Base-by-base conservation (phyloP, 2,113 vertebrate species). In the Syngnathus typhle region DNA sequence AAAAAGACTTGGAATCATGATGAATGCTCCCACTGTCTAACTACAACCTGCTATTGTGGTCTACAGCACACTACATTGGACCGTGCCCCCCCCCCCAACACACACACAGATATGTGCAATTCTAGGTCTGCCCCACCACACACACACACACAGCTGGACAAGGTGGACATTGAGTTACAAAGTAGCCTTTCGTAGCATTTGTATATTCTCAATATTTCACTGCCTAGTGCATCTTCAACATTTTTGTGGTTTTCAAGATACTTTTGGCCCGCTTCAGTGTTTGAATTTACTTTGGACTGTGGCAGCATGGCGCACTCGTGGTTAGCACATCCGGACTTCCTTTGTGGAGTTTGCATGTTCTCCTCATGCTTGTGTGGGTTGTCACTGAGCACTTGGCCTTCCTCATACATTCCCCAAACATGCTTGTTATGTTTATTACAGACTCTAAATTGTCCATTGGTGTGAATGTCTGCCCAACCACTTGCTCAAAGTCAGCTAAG, bases 11-110 rank as follows among this genome's bases (percentile, higher is more conserved):
- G 36, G 39, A 37, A 44, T 60, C 65, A 67, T 75, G 72, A 82
- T 82, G 84, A 86, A 86, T 77, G 75, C 76, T 67, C 78, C 51
- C 77, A 74, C 63, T 83, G 82, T 82, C 74, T 73, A 60, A 73
- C 64, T 77, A 82, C 76, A 85, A 84, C 82, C 80, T 85, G 79
- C 71, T 82, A 83, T 87, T 88, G 80, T 84, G 84, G 87, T 84
- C 46, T 62, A 52, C 70, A 49, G 54, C 74, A 70, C 76, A 83
- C 78, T 72, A 81, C 64, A 71, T 61, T 67, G 76, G 80, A 69
- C 69, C 41, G 32, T 38, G 43, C 65, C 63, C 56, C 74, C 71
- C 70, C 69, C 58, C 59, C 67, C 71, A 38, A 63, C 63, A 59
- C 36, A 66, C 65, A 64, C 60, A 38, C 46, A 69, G 27, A 70